Evolutionary conservation across 2,888 invertebrate genomes (phyloP).

Genomic region (Tachystola acroxantha): DNA sequence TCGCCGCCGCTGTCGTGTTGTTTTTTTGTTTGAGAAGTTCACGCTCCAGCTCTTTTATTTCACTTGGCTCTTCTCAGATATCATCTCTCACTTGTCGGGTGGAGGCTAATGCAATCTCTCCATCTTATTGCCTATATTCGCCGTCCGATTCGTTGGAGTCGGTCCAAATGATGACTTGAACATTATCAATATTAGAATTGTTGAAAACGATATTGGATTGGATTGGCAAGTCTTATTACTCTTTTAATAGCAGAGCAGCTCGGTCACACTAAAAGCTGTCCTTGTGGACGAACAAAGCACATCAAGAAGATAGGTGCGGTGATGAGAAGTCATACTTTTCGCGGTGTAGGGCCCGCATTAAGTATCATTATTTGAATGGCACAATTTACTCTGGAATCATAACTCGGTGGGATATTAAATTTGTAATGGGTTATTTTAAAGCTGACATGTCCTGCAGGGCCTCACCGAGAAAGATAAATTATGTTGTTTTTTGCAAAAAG

Average conservation of each 20-base stretch:
- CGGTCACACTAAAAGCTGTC: no score
- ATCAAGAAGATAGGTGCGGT: no score
- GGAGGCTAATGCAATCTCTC: constrained; percentile 22
- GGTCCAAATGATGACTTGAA: not conserved
- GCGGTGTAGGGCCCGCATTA: constrained; percentile 60
- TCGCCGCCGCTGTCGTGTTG: constrained; percentile 68
- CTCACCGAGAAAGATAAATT: constrained; percentile 29
- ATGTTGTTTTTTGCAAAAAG: constrained; percentile 20
- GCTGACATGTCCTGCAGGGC: constrained; percentile 36
- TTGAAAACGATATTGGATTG: no score
- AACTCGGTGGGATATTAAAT: constrained; percentile 57
- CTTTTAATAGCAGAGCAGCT: no score
- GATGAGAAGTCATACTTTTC: constrained; percentile 25
- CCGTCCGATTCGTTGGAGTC: not conserved
- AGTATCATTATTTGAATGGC: constrained; percentile 71
- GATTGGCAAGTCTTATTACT: no score
- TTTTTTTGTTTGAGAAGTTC: constrained; percentile 65
- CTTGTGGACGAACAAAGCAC: no score
- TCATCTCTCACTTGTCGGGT: constrained; percentile 43
- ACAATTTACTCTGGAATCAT: constrained; percentile 65
- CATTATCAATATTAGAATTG: no score
- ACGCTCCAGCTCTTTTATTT: constrained; percentile 72
- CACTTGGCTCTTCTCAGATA: constrained; percentile 57
- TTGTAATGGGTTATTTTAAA: constrained; percentile 60
- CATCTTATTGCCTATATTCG: not conserved